phyloP scores from a whole-genome alignment of 2,797 vertebrate species.

The Notamacropus eugenii region DNA sequence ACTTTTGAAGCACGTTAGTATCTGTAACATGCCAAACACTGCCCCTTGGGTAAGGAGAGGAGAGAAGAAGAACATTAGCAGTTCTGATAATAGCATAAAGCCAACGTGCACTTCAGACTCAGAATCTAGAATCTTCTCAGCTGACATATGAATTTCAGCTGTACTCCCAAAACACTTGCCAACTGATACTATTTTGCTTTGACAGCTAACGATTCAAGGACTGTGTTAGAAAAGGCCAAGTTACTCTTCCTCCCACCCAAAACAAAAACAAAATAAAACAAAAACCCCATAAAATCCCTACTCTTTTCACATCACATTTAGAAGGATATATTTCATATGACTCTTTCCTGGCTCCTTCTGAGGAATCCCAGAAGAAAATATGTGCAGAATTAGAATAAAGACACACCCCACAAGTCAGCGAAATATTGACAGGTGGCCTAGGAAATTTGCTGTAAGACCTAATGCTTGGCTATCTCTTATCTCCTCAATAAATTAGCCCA shows the following conservation, averaged over 20 bases:
- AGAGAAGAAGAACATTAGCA: neutral
- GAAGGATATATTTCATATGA: neutral
- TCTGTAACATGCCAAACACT: neutral
- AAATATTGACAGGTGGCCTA: neutral
- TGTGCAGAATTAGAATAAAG: neutral
- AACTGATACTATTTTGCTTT: neutral
- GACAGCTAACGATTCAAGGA: neutral
- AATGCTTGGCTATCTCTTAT: neutral
- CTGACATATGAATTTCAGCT: neutral
- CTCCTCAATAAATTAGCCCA: neutral
- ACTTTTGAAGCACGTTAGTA: neutral
- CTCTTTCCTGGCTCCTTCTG: neutral
- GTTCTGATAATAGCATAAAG: neutral
- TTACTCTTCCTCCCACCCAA: neutral
- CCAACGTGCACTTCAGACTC: neutral
- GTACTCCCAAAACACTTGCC: neutral
- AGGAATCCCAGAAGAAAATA: neutral
- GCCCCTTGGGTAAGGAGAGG: neutral
- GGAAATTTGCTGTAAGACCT: neutral
- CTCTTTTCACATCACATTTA: neutral
- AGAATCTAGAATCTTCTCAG: neutral
- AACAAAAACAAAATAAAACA: neutral
- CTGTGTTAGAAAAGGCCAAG: neutral
- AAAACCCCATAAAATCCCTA: neutral
- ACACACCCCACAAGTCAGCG: accelerated